Conservation (phyloP, 2,797 vertebrate genomes). For the Chelmon rostratus region DNA sequence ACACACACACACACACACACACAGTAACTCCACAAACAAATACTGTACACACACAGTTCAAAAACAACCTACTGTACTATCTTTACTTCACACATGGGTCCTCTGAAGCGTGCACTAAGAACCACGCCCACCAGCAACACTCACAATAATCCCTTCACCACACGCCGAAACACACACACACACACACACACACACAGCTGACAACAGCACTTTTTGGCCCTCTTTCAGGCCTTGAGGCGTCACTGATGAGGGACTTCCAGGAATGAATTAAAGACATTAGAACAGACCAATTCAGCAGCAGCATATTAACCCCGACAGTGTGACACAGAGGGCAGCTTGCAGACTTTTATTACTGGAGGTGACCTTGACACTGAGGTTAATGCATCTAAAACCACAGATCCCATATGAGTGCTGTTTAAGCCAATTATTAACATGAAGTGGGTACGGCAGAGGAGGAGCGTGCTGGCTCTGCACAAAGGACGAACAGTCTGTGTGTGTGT, state of each 20-base stretch:
- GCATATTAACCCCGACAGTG: slow-evolving; percentile 15
- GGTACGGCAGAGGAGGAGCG: slow-evolving; percentile 38
- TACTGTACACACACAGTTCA: slow-evolving; percentile 33
- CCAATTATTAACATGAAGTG: slow-evolving; percentile 65
- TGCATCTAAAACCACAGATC: slow-evolving; percentile 52
- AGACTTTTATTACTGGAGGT: slow-evolving; percentile 62
- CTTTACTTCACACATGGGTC: slow-evolving; percentile 67
- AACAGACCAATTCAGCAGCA: slow-evolving; percentile 43
- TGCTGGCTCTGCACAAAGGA: slow-evolving; percentile 17
- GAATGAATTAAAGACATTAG: slow-evolving; percentile 52
- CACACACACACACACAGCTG: slow-evolving; percentile 32
- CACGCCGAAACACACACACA: slow-evolving; percentile 40
- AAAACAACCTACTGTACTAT: slow-evolving; percentile 50
- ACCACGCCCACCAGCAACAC: slow-evolving; percentile 68
- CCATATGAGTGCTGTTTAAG: slow-evolving; percentile 41
- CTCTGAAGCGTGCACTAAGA: slow-evolving; percentile 55
- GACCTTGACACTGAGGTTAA: slow-evolving; percentile 68
- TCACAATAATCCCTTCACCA: slow-evolving; percentile 48
- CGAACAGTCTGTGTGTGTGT: not conserved
- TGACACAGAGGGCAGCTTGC: slow-evolving; percentile 51
- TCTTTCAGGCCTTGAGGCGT: slow-evolving; percentile 33
- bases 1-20: slow-evolving; percentile 48
- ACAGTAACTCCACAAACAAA: slow-evolving; percentile 36
- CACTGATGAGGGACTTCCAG: slow-evolving; percentile 44
- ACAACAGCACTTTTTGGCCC: slow-evolving; percentile 35